These are phyloP conservation scores for Melanotaenia boesemani DNA, from an alignment of 2,797 vertebrate species.

Conservation along the genomic window DNA sequence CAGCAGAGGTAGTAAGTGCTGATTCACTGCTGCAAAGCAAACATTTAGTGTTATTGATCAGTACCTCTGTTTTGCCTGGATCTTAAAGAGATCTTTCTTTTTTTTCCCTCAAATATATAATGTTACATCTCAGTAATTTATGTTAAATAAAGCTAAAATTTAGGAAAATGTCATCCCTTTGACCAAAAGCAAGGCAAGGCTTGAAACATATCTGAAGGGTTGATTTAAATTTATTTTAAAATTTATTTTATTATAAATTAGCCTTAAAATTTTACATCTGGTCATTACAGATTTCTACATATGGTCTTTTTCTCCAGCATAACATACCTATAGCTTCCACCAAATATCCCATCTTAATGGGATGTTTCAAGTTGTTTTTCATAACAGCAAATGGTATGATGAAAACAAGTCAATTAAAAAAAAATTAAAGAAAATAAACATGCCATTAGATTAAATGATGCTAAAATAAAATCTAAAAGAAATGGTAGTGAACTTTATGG, in stretches of 20 bases:
- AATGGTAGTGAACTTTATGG: too few relatives aligned
- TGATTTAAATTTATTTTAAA: not conserved
- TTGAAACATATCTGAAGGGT: not conserved
- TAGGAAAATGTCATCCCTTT: not conserved
- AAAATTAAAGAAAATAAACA: too few relatives aligned
- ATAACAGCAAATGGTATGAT: too few relatives aligned
- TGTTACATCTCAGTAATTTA: not conserved
- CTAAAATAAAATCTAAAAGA: too few relatives aligned
- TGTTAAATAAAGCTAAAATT: not conserved
- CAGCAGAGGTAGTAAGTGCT: not conserved
- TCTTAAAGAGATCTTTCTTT: not conserved
- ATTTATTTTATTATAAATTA: not conserved
- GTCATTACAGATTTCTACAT: not conserved
- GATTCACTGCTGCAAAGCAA: constrained; percentile 9
- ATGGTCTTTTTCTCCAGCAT: not conserved
- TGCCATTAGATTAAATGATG: too few relatives aligned
- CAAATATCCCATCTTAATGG: not conserved
- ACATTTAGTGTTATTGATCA: not conserved
- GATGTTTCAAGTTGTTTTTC: not conserved
- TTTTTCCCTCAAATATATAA: not conserved
- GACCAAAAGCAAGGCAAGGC: not conserved
- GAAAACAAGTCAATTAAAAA: too few relatives aligned
- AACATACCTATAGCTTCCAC: not conserved
- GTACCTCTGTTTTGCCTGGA: not conserved
- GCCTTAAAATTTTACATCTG: not conserved